These are phyloP conservation scores for Forbesichthys agassizii DNA, from an alignment of 2,113 vertebrate genomes.

Conservation along the genomic window DNA sequence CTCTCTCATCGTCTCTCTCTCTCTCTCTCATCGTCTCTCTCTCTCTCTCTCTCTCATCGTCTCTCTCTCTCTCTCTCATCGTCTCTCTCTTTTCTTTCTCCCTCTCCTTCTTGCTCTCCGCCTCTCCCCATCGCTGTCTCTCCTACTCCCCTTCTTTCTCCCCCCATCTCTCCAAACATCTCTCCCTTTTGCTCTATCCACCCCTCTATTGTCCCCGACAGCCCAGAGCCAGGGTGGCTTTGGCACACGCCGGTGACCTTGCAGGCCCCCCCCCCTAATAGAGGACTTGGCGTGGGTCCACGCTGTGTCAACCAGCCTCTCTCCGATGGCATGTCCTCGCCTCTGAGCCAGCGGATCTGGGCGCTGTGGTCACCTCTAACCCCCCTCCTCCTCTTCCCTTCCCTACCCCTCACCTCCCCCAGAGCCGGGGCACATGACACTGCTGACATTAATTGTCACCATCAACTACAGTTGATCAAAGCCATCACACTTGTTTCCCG, in stretches of 20 bases:
- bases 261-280: conserved; percentile 73
- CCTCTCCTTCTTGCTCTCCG: neutral
- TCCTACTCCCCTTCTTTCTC: neutral
- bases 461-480: conserved; percentile 54
- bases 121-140: neutral
- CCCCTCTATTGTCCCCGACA: conserved; percentile 29
- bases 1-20: neutral
- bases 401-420: conserved; percentile 11
- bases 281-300: conserved; percentile 76
- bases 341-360: conserved; percentile 52
- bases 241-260: conserved; percentile 71
- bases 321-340: conserved; percentile 40
- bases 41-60: neutral
- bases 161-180: conserved; percentile 37
- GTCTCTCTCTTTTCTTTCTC: neutral
- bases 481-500: conserved; percentile 26
- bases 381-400: conserved; percentile 20
- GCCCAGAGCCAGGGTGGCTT: conserved; percentile 59
- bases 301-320: conserved; percentile 57
- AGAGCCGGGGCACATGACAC: conserved; percentile 61
- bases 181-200: conserved; percentile 3
- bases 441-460: conserved; percentile 73
- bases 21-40: conserved; percentile 28
- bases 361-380: conserved; percentile 61
- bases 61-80: neutral